Conservation (phyloP, 1,140 invertebrate genomes). For the Phymorhynchus buccinoides region DNA sequence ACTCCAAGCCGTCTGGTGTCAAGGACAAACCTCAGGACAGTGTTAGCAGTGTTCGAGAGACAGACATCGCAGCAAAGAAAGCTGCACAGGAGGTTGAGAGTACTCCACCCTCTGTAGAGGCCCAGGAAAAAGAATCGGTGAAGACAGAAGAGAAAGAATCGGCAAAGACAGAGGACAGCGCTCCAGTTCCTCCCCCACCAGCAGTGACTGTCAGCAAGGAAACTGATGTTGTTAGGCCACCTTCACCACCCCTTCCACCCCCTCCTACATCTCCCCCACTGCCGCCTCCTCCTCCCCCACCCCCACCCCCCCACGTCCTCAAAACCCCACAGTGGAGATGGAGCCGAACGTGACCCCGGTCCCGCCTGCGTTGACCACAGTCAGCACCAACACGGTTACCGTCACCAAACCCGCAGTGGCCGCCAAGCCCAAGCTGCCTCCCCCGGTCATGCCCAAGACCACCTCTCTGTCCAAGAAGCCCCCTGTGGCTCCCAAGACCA, state of each 20-base stretch:
- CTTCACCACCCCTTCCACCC: neutral
- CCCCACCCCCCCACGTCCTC: neutral
- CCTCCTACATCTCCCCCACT: neutral
- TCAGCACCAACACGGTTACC: slow-evolving; percentile 32
- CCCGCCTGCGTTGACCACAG: slow-evolving; percentile 18
- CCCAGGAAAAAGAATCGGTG: neutral
- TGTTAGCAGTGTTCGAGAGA: neutral
- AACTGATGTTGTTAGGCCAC: neutral
- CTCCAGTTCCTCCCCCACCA: neutral
- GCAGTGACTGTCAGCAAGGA: neutral
- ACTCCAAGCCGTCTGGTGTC: neutral
- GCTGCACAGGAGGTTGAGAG: neutral
- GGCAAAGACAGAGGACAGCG: neutral
- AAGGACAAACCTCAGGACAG: neutral
- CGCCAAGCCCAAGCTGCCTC: slow-evolving; percentile 18
- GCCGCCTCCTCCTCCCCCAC: neutral
- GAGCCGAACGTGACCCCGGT: neutral
- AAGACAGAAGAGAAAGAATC: neutral
- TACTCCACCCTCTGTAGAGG: neutral
- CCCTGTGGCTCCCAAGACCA: slow-evolving; percentile 28
- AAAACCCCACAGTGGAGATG: slow-evolving; percentile 1
- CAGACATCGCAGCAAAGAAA: neutral
- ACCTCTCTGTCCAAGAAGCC: slow-evolving; percentile 16
- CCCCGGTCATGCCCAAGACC: slow-evolving; percentile 34
- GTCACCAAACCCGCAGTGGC: slow-evolving; percentile 18